Base-by-base conservation (phyloP, 2,888 invertebrate genomes). In the Clepsis dumicolana region DNA sequence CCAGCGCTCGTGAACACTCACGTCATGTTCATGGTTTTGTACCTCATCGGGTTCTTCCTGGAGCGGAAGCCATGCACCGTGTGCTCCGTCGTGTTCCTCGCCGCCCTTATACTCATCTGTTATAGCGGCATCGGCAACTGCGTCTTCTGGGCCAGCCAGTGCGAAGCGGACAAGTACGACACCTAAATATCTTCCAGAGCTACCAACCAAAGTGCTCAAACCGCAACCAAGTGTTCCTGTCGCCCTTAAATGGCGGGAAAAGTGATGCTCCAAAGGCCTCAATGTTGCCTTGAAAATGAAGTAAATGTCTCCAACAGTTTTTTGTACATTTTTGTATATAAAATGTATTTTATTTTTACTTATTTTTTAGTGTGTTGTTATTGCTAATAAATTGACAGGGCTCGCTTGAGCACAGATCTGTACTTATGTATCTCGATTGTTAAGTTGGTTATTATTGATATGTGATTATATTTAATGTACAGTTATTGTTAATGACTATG, bases 121-220 rank as follows among this genome's bases (percentile, higher is more conserved):
- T 99, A 99, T 94, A 98, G 98, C 87, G 99, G 99, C 71, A 96
- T 98, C 65, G 99, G 99, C 24, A 98, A 97, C 90, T 99, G 99
- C 89, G 94, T 99, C 73, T 97, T 99, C 85, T 98, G 98, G 98
- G 96, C 96, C 72, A 95, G 94, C 75, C 96, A 96, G 81, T 98
- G 97, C 87, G 97, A 97, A 75, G 93, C 90, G 3, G 94, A 95
- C 72, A 94, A 94, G 68, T 95, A 95, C 78, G 95, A 95, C 71
- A 94, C 90, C 65, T 93, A 91, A 76, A 73, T 70, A 72, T 72
- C 83, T 85, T 85, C 83, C 81, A 80, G 80, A 82, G 79, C 79
- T 75, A 79, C 73, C 74, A 79, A 78, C 75, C 72, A 72, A 79
- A 76, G 83, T 88, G 90, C 89, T 89, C 88, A 89, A 87, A 82